These are phyloP conservation scores for Tachina grossa DNA, from an alignment of 2,888 invertebrate species.

Conservation along the genomic window DNA sequence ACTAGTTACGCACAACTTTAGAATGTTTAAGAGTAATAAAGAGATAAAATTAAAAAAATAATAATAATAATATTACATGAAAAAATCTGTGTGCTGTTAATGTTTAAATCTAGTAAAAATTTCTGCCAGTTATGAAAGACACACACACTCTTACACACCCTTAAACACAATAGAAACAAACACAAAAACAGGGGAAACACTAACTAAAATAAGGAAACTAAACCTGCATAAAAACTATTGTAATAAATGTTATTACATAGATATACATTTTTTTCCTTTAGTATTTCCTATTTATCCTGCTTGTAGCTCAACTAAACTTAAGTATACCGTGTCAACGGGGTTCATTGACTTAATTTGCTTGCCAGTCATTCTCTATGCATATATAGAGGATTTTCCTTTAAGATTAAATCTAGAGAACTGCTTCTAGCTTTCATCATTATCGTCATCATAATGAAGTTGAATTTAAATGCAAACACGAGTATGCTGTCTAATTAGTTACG, in stretches of 20 bases:
- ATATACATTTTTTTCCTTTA: background rate
- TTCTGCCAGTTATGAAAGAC: conserved; percentile 23
- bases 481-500: conserved; percentile 21
- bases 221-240: conserved; percentile 31
- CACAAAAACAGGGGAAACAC: conserved; percentile 1
- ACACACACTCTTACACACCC: background rate
- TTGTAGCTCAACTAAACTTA: background rate
- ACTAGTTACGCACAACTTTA: conserved; percentile 34
- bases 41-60: background rate
- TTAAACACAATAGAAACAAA: background rate
- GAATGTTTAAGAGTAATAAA: conserved; percentile 29
- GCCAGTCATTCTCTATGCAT: conserved; percentile 24
- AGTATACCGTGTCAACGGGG: conserved; percentile 38
- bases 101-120: conserved; percentile 52
- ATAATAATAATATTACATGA: conserved; percentile 10
- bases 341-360: conserved; percentile 58
- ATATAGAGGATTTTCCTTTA: conserved; percentile 5
- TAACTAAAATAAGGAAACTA: background rate
- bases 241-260: conserved; percentile 40
- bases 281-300: conserved; percentile 8
- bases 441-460: background rate
- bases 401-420: conserved; percentile 16
- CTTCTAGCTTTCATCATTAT: background rate
- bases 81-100: conserved; percentile 33
- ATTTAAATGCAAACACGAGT: conserved; percentile 25